Base-by-base conservation (phyloP, 2,888 invertebrate genomes). In the Cremastinae sp. region DNA sequence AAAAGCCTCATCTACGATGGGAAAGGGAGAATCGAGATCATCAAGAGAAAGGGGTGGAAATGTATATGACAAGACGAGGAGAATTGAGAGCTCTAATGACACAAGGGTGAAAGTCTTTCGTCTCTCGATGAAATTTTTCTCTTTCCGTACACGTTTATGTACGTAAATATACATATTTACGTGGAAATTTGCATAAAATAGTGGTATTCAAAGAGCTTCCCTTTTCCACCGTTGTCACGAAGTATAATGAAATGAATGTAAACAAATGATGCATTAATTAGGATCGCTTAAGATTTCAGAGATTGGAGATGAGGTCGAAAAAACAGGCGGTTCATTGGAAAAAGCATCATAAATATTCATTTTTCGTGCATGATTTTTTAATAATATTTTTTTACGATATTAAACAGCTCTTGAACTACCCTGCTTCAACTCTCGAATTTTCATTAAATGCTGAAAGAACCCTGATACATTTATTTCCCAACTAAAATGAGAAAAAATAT, bases 231-330 rank as follows among this genome's bases (percentile, higher is more conserved):
- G 8, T 39, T 61, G 51, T 43, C 51, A 22, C 45, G 56, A 45
- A 84, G 84, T 86, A 87, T 87, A 87, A 87, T 88, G 85, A 87
- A 88, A 87, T 86, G 87, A 88, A 87, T 87, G 87, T 87, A 88
- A 88, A 88, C 88, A 88, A 88, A 88, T 88, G 88, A 88, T 87
- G 87, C 85, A 87, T 87, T 87, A 88, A 88, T 87, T 87, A 87
- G 85, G 83, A 84, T 86, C 87, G 80, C 79, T 55, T 55, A 69
- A 69, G 55, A 69, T 65, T 47, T 68, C 73, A 41, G 56, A 49
- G 66, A 53, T 68, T 61, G 61, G 20, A 65, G 37, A 22, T 43
- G 55, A 70, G 28, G 28, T 2, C 28, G 28, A 28, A 28, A 28
- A 28, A 64, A 65, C 37, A 53, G 39, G 22, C 43, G 47, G 64